Percentiles rank a stretch among this genome's conserved stretches.
Evolutionary conservation across 2,113 vertebrate species (phyloP).

Genomic region (cattle (Bos taurus)): ARS-UCD2.0 NC_037330.1:96091001-96091500

Average conservation of each 20-base stretch:
- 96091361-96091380: neutral
- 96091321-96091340: neutral
- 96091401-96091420: neutral
- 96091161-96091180: neutral
- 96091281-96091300: neutral
- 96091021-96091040: neutral
- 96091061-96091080: constrained; percentile 5
- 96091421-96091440: neutral
- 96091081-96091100: constrained; percentile 26
- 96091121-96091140: constrained; percentile 7
- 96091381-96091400: neutral
- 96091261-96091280: constrained; percentile 1
- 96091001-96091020: neutral
- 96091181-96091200: neutral
- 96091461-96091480: neutral
- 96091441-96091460: neutral
- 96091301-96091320: neutral
- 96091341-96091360: neutral
- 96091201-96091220: neutral
- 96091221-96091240: constrained; percentile 33
- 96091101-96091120: neutral
- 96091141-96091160: constrained; percentile 13
- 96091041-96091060: constrained; percentile 34
- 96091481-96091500: neutral
- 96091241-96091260: neutral